Evolutionary conservation across 2,113 vertebrate species (phyloP).

Genomic region (Hemiscyllium ocellatum): DNA sequence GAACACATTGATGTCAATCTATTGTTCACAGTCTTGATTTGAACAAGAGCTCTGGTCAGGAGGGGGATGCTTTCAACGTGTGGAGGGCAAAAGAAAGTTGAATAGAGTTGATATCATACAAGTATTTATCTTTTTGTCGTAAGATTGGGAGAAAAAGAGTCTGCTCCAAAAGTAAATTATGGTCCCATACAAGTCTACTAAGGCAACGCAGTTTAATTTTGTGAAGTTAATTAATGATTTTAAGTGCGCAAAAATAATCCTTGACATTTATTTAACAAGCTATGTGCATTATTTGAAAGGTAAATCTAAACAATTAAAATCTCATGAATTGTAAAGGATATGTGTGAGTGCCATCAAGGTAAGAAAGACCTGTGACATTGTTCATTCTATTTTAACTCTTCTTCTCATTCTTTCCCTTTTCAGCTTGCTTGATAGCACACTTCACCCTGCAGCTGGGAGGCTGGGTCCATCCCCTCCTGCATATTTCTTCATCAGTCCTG

Average conservation of each 20-base stretch:
- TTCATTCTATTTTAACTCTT: background rate
- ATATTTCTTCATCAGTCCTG: conserved; percentile 17
- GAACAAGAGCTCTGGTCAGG: conserved; percentile 24
- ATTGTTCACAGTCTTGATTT: conserved; percentile 25
- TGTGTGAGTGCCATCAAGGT: background rate
- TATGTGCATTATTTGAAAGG: background rate
- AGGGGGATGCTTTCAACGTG: background rate
- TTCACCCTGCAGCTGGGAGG: background rate
- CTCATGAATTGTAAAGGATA: background rate
- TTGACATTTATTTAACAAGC: background rate
- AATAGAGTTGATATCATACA: background rate
- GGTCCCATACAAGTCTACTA: background rate
- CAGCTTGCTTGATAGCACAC: background rate
- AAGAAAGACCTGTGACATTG: background rate
- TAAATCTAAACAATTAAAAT: background rate
- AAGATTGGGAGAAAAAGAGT: background rate
- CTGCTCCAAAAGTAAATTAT: background rate
- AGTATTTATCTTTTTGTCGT: background rate
- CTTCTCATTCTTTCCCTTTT: background rate
- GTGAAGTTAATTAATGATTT: background rate
- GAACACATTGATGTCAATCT: conserved; percentile 46
- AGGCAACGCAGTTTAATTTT: background rate
- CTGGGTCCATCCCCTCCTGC: background rate
- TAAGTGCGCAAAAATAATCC: background rate
- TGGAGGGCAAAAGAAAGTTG: conserved; percentile 22